Conservation (phyloP, 2,888 invertebrate species). For the Calliscelio sp. region DNA sequence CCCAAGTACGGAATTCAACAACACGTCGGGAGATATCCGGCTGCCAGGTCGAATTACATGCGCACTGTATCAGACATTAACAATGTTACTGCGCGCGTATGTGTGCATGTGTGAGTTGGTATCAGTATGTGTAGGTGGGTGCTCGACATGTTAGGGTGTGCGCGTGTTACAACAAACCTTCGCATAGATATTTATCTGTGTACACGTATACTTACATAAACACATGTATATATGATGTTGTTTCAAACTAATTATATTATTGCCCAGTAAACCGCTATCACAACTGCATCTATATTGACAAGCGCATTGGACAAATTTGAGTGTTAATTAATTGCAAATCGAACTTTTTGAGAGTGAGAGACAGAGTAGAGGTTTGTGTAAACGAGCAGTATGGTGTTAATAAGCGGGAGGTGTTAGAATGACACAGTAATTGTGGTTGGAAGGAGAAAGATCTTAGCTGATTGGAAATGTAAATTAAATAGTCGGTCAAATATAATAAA, state of each 20-base stretch:
- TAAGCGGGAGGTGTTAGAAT: too few species aligned
- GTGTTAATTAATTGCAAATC: slow-evolving; percentile 37
- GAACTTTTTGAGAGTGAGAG: too few species aligned
- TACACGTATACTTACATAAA: slow-evolving; percentile 28
- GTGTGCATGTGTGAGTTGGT: slow-evolving; percentile 14
- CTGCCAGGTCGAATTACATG: slow-evolving; percentile 72
- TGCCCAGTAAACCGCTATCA: slow-evolving; percentile 49
- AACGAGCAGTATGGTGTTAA: too few species aligned
- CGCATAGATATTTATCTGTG: slow-evolving; percentile 31
- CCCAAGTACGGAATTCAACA: slow-evolving; percentile 71
- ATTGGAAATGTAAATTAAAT: too few species aligned
- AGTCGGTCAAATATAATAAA: too few species aligned
- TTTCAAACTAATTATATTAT: slow-evolving; percentile 59
- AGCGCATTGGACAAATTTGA: slow-evolving; percentile 26
- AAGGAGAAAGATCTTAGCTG: too few species aligned
- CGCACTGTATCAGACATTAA: slow-evolving; percentile 72
- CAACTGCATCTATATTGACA: slow-evolving; percentile 42
- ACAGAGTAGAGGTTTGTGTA: too few species aligned
- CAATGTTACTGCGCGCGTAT: slow-evolving; percentile 48
- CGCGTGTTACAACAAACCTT: slow-evolving; percentile 35
- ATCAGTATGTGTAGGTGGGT: too few species aligned
- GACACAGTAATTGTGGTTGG: too few species aligned
- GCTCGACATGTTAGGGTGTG: too few species aligned
- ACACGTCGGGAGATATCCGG: slow-evolving; percentile 66
- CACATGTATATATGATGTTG: slow-evolving; percentile 30